Base-by-base conservation (phyloP, 2,113 vertebrate species). In the Charadrius vociferus region DNA sequence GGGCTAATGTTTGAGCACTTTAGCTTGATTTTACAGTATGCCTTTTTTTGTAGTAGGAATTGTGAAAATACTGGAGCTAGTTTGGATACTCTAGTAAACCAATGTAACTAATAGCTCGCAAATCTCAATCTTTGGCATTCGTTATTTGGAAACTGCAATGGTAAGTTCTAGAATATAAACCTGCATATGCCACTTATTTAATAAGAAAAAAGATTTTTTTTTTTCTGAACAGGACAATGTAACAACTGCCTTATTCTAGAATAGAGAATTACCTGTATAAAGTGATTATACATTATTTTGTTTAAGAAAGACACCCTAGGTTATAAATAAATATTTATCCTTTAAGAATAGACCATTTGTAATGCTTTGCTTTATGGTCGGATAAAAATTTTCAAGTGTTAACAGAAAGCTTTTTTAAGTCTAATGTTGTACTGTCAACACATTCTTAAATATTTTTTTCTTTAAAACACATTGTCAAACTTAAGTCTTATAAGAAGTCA, bases 271-370 rank as follows among this genome's bases (percentile, higher is more conserved):
- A 66, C 58, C 59, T 95, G 93, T 97, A 96, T 89, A 88, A 94
- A 97, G 92, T 93, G 72, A 96, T 91, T 71, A 81, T 85, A 61
- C 66, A 27, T 93, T 97, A 88, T 94, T 89, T 96, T 95, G 77
- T 95, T 84, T 88, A 96, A 96, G 61, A 97, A 50, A 94, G 77
- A 95, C 39, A 82, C 30, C 36, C 67, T 95, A 94, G 96, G 66
- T 91, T 94, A 94, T 93, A 95, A 90, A 95, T 97, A 97, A 98
- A 97, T 98, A 98, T 96, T 97, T 97, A 97, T 97, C 97, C 95
- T 94, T 91, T 78, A 95, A 81, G 80, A 91, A 91, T 29, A 95
- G 78, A 81, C 36, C 79, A 86, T 26, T 77, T 90, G 67, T 53
- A 92, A 94, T 93, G 83, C 80, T 91, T 96, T 96, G 73, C 81